These are phyloP conservation scores for Lontra canadensis DNA, from an alignment of 2,113 vertebrate species.

Conservation along the genomic window DNA sequence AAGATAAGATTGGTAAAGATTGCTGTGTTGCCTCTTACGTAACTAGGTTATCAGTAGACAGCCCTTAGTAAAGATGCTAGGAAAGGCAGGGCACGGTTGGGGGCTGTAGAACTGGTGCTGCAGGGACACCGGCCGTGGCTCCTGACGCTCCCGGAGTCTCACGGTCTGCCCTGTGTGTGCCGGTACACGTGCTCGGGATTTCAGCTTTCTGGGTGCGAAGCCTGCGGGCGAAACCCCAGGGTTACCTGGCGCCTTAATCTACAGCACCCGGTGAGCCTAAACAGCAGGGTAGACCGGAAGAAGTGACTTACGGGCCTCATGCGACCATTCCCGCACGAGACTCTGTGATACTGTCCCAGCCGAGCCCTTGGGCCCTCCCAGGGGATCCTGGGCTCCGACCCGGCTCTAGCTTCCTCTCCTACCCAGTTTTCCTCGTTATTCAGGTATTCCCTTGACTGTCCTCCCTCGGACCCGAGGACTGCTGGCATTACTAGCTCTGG, in stretches of 20 bases:
- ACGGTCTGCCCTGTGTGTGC: fast-evolving
- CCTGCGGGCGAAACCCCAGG: background rate
- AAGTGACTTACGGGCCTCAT: fast-evolving
- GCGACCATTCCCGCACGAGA: fast-evolving
- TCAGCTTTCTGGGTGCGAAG: background rate
- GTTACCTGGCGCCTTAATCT: background rate
- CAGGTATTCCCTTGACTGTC: too few relatives aligned
- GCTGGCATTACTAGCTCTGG: background rate
- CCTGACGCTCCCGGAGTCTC: fast-evolving
- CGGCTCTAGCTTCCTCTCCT: background rate
- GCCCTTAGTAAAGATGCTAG: background rate
- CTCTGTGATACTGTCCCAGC: fast-evolving
- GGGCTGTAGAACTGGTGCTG: fast-evolving
- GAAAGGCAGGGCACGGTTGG: fast-evolving
- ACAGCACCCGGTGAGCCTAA: too few relatives aligned
- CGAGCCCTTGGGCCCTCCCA: background rate
- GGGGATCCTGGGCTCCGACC: background rate
- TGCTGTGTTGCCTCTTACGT: too few relatives aligned
- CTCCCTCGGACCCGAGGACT: background rate
- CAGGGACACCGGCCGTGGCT: fast-evolving
- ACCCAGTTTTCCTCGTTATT: background rate
- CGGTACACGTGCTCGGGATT: background rate
- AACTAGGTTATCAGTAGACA: background rate
- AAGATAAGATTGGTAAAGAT: background rate
- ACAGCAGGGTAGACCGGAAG: fast-evolving